Percentiles rank a stretch among this genome's conserved stretches.
phyloP scores from a whole-genome alignment of 2,797 vertebrate species.

The Denticeps clupeoides region DNA sequence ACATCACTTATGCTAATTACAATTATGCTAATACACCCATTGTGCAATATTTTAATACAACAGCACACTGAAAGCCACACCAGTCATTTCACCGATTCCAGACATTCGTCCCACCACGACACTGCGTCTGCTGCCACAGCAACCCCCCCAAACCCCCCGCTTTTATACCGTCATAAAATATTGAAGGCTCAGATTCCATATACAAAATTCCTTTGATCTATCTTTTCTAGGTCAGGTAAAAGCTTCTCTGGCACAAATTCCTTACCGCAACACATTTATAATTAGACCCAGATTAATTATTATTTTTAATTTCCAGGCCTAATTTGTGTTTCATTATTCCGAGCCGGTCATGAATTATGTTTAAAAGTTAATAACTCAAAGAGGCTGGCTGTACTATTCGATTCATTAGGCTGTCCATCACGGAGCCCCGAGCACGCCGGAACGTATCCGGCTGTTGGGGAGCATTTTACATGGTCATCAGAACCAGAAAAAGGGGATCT shows the following conservation, averaged over 20 bases:
- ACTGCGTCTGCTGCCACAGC: conserved; percentile 4
- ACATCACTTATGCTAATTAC: too few relatives aligned
- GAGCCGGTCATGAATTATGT: conserved; percentile 12
- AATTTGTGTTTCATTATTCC: conserved; percentile 15
- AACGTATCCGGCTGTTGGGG: not conserved
- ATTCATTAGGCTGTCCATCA: not conserved
- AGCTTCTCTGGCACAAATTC: conserved; percentile 19
- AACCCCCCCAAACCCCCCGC: conserved; percentile 10
- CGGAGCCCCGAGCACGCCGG: too few relatives aligned
- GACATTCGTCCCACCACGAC: not conserved
- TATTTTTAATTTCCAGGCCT: conserved; percentile 22
- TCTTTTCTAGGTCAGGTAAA: conserved; percentile 28
- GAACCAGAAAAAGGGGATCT: too few relatives aligned
- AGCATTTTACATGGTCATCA: too few relatives aligned
- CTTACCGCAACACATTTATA: conserved; percentile 26
- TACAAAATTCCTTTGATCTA: conserved; percentile 39
- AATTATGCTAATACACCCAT: too few relatives aligned
- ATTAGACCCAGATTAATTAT: conserved; percentile 31
- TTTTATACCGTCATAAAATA: conserved; percentile 27
- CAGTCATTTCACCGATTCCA: not conserved
- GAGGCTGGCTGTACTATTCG: not conserved
- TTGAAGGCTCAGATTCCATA: conserved; percentile 29
- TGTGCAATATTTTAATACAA: too few relatives aligned
- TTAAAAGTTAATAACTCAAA: conserved; percentile 9
- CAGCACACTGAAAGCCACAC: too few relatives aligned